These are phyloP conservation scores for Brachionus paranguensis DNA, from an alignment of 1,140 invertebrate genomes.

Conservation along the genomic window DNA sequence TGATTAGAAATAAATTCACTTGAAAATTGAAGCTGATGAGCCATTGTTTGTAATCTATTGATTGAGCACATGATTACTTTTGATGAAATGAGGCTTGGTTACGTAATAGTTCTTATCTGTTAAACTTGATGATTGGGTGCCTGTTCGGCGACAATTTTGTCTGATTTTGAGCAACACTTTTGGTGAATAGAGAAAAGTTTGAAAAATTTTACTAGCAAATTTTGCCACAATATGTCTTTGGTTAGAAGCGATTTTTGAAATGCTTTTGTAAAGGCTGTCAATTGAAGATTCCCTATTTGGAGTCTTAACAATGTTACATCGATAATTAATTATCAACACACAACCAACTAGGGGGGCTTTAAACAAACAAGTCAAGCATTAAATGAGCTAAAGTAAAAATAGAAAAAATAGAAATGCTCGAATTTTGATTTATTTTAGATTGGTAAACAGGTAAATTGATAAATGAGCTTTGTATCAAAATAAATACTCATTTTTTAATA, in stretches of 20 bases:
- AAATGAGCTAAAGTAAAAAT: not conserved
- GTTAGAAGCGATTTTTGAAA: not conserved
- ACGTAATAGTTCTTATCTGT: not conserved
- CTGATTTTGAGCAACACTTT: not conserved
- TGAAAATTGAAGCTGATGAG: not conserved
- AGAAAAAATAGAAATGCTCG: not conserved
- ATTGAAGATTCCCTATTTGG: not conserved
- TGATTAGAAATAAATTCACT: not conserved
- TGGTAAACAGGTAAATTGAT: constrained; percentile 21
- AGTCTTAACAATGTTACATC: constrained; percentile 14
- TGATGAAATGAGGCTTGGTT: not conserved
- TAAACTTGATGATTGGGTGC: not conserved
- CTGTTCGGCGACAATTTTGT: not conserved
- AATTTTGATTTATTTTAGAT: constrained; percentile 13
- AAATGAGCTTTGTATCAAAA: constrained; percentile 11
- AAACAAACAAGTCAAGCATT: constrained; percentile 22
- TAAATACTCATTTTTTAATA: constrained; percentile 10
- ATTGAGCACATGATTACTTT: not conserved
- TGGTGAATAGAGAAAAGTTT: not conserved
- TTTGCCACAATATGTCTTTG: not conserved
- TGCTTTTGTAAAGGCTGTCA: not conserved
- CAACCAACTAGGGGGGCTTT: not conserved
- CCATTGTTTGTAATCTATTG: not conserved
- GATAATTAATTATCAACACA: constrained; percentile 11
- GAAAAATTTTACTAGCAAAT: not conserved